Evolutionary conservation across 2,797 vertebrate genomes (phyloP).

Genomic region (Hoplostethus atlanticus): DNA sequence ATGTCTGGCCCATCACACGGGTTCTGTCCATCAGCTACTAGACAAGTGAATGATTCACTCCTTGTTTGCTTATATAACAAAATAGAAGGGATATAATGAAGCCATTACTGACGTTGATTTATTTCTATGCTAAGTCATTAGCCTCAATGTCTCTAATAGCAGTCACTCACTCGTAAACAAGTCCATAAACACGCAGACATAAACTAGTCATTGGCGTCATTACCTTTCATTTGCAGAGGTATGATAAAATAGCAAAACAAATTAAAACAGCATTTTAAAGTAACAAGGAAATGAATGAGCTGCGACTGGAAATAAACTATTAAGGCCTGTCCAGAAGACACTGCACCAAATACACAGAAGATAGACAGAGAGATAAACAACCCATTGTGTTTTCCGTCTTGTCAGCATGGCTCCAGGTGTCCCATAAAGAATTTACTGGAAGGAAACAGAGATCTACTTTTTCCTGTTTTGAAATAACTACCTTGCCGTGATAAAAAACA

Average conservation of each 20-base stretch:
- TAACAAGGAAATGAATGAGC: slow-evolving; percentile 58
- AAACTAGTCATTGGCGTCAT: slow-evolving; percentile 35
- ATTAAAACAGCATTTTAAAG: slow-evolving; percentile 60
- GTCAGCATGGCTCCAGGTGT: slow-evolving; percentile 71
- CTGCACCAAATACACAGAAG: slow-evolving; percentile 66
- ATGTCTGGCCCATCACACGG: slow-evolving; percentile 9
- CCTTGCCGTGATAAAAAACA: slow-evolving; percentile 58
- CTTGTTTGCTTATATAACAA: slow-evolving; percentile 28
- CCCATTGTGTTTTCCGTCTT: slow-evolving; percentile 50
- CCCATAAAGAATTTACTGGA: slow-evolving; percentile 66
- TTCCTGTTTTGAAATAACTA: slow-evolving; percentile 54
- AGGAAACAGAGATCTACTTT: slow-evolving; percentile 59
- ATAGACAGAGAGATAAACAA: slow-evolving; percentile 57
- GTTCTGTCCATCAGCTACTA: slow-evolving; percentile 19
- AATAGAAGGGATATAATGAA: slow-evolving; percentile 29
- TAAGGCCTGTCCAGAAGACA: slow-evolving; percentile 62
- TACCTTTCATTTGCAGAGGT: slow-evolving; percentile 52
- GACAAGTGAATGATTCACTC: slow-evolving; percentile 19
- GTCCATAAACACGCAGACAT: slow-evolving; percentile 17
- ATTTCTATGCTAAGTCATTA: slow-evolving; percentile 40
- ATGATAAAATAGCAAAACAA: slow-evolving; percentile 59
- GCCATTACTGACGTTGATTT: slow-evolving; percentile 50
- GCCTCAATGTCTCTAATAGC: slow-evolving; percentile 33
- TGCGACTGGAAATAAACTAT: slow-evolving; percentile 62
- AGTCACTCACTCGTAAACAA: slow-evolving; percentile 32